A percentile compares a stretch with the other conserved stretches of the same genome.
Conservation (phyloP, 2,888 invertebrate genomes). For the Tiliacea citrago region DNA sequence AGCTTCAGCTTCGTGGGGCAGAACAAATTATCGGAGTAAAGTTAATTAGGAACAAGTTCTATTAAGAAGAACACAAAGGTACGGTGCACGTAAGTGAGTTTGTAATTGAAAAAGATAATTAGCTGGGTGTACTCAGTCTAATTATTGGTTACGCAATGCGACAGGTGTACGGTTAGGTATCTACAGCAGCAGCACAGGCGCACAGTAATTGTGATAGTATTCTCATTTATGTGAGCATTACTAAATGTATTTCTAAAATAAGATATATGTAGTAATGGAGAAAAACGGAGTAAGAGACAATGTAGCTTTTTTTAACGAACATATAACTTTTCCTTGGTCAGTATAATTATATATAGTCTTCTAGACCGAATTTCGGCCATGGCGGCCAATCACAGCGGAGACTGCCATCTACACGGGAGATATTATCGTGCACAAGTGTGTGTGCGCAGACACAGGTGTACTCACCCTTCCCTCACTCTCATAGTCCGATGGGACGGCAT, state of each 20-base stretch:
- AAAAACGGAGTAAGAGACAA: background rate
- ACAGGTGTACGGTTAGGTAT: slow-evolving; percentile 11
- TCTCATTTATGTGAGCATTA: background rate
- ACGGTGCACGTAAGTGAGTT: slow-evolving; percentile 20
- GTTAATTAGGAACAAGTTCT: slow-evolving; percentile 36
- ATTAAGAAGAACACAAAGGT: slow-evolving; percentile 22
- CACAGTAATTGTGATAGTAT: background rate
- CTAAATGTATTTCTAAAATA: background rate
- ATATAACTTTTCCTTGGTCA: background rate
- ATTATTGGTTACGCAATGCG: slow-evolving; percentile 14
- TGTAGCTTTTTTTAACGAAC: background rate
- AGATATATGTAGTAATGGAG: background rate
- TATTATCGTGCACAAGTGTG: too few relatives aligned
- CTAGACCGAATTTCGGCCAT: too few relatives aligned
- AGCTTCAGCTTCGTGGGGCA: slow-evolving; percentile 9
- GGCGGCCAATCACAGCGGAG: too few relatives aligned
- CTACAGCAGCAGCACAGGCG: background rate
- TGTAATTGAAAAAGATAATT: slow-evolving; percentile 50
- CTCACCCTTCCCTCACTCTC: too few relatives aligned
- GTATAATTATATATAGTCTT: too few relatives aligned
- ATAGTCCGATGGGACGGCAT: too few relatives aligned
- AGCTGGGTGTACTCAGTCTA: background rate
- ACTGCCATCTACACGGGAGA: too few relatives aligned
- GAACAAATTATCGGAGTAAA: slow-evolving; percentile 19
- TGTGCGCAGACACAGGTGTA: too few relatives aligned